Percentiles rank a stretch among this genome's conserved stretches.
phyloP scores from a whole-genome alignment of 1,140 invertebrate genomes.

The Lepidurus packardi region DNA sequence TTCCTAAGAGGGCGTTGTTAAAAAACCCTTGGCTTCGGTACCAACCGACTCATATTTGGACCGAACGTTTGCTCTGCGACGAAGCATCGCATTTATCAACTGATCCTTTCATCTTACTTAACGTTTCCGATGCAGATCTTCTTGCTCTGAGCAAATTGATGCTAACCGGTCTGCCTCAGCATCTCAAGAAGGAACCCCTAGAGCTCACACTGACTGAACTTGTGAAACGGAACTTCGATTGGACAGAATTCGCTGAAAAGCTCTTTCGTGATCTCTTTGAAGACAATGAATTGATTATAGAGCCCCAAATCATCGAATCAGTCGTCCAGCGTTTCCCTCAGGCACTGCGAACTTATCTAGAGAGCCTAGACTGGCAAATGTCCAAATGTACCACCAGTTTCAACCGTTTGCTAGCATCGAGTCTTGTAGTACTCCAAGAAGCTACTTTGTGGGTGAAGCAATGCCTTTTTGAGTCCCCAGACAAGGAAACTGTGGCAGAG shows the following conservation, averaged over 20 bases:
- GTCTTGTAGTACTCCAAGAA: neutral
- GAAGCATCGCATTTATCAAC: neutral
- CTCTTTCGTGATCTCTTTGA: neutral
- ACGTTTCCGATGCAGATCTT: neutral
- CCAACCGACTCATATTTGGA: neutral
- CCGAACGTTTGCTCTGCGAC: conserved; percentile 8
- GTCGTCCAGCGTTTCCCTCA: neutral
- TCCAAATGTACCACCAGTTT: neutral
- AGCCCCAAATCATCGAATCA: neutral
- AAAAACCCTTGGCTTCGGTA: neutral
- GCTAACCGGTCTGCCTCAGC: neutral
- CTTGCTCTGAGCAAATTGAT: neutral
- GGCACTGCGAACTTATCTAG: neutral
- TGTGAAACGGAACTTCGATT: neutral
- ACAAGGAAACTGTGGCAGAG: neutral
- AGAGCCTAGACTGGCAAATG: neutral
- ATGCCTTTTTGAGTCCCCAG: neutral
- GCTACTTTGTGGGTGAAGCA: neutral
- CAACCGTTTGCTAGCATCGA: neutral
- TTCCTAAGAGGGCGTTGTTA: neutral
- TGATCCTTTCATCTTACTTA: neutral
- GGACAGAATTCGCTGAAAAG: neutral
- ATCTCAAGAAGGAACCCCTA: neutral
- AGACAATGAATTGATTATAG: neutral
- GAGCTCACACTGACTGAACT: neutral